Conservation (phyloP, 2,113 vertebrate genomes). For the Oxyruncus cristatus region DNA sequence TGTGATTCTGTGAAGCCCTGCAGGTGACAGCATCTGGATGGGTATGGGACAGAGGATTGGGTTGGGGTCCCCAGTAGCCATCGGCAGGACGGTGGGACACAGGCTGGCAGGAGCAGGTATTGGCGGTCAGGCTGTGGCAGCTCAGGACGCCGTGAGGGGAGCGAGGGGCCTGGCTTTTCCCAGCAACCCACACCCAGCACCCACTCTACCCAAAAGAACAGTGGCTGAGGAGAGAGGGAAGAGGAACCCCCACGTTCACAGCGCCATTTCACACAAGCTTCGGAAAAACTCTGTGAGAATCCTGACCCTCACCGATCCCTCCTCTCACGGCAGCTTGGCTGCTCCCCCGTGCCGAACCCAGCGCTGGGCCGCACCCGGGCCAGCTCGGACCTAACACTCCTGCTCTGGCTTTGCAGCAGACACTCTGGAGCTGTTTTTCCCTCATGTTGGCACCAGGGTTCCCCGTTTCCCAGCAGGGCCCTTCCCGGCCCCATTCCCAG, state of each 20-base stretch:
- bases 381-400: rapidly evolving
- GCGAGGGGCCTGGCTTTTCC: background rate
- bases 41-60: background rate
- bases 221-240: background rate
- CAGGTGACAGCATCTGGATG: background rate
- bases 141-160: background rate
- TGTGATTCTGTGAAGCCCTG: background rate
- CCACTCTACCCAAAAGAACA: background rate
- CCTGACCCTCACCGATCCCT: too few species aligned
- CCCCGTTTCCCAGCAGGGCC: background rate
- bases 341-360: background rate
- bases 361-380: background rate
- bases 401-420: background rate
- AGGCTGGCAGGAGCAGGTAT: rapidly evolving
- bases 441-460: background rate
- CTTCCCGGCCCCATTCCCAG: rapidly evolving
- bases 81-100: rapidly evolving
- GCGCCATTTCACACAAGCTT: background rate
- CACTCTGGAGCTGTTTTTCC: background rate
- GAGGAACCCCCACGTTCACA: background rate
- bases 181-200: too few species aligned
- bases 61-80: rapidly evolving
- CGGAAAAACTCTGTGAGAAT: background rate
- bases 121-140: background rate
- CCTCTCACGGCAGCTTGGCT: too few species aligned